phyloP scores from a whole-genome alignment of 2,113 vertebrate species.

The Brachionichthys hirsutus region DNA sequence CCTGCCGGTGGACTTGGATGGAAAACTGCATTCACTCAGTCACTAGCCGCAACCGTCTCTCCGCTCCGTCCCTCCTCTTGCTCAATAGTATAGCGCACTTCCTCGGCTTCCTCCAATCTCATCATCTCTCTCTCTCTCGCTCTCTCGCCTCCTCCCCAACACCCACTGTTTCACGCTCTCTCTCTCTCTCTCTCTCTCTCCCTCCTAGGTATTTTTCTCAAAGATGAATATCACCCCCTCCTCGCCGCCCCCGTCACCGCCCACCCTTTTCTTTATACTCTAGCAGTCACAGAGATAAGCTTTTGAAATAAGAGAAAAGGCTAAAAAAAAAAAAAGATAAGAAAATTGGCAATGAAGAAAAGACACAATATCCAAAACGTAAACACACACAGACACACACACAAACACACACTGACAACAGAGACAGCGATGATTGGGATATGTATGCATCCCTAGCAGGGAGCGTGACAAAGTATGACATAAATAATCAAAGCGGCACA shows the following conservation, averaged over 20 bases:
- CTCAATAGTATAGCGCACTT: conserved; percentile 75
- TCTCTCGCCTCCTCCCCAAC: conserved; percentile 36
- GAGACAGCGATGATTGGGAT: not conserved
- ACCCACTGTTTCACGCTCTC: conserved; percentile 53
- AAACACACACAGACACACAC: conserved; percentile 10
- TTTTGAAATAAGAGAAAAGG: conserved; percentile 37
- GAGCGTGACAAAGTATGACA: too few relatives aligned
- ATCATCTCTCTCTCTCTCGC: conserved; percentile 63
- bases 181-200: conserved; percentile 27
- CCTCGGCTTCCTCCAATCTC: conserved; percentile 77
- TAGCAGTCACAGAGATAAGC: too few relatives aligned
- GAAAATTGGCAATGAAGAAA: conserved; percentile 35
- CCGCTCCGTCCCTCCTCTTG: conserved; percentile 62
- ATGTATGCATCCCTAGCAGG: not conserved
- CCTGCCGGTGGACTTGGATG: conserved; percentile 62
- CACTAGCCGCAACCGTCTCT: conserved; percentile 63
- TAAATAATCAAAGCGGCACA: conserved; percentile 10
- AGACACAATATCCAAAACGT: conserved; percentile 30
- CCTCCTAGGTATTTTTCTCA: conserved; percentile 67
- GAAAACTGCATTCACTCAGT: conserved; percentile 78
- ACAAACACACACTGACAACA: not conserved
- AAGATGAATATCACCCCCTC: conserved; percentile 65
- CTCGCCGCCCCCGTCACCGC: conserved; percentile 26
- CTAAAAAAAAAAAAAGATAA: not conserved
- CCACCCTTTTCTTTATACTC: conserved; percentile 18